Percentiles rank a stretch among this genome's conserved stretches.
Evolutionary conservation across 1,140 invertebrate genomes (phyloP).

Genomic region (Magallana gigas): DNA sequence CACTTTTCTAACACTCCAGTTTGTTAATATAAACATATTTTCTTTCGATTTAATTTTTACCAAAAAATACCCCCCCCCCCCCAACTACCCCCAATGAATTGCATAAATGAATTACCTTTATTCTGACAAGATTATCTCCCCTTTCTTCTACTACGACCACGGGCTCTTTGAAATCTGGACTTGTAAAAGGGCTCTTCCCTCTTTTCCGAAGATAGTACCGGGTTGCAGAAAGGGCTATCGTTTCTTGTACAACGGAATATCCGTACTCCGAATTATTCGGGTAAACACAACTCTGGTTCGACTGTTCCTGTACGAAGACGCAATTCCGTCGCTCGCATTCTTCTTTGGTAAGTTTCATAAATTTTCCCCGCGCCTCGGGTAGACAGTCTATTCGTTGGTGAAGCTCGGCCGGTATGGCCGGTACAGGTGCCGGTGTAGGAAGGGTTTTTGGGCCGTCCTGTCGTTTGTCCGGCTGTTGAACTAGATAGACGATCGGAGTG

Average conservation of each 20-base stretch:
- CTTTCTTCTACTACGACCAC: constrained; percentile 62
- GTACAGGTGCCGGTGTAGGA: background rate
- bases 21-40: too few relatives aligned
- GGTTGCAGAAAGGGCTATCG: background rate
- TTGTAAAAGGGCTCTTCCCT: constrained; percentile 60
- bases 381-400: constrained; percentile 64
- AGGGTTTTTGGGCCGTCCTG: background rate
- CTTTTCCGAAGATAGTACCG: constrained; percentile 52
- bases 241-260: constrained; percentile 35
- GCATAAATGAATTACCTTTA: constrained; percentile 60
- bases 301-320: constrained; percentile 48
- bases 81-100: too few relatives aligned
- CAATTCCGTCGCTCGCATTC: constrained; percentile 63
- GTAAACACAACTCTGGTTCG: constrained; percentile 31
- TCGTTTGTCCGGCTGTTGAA: constrained; percentile 48
- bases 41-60: too few relatives aligned
- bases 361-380: constrained; percentile 58
- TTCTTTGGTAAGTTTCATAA: constrained; percentile 53
- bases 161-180: constrained; percentile 44
- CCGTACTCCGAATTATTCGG: constrained; percentile 42
- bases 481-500: constrained; percentile 61
- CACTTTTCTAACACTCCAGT: too few relatives aligned
- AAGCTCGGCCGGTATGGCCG: background rate
- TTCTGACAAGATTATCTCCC: constrained; percentile 59
- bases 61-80: too few relatives aligned